A percentile compares a stretch with the other conserved stretches of the same genome.
Conservation (phyloP, 2,888 invertebrate species). For the Apotomis betuletana region DNA sequence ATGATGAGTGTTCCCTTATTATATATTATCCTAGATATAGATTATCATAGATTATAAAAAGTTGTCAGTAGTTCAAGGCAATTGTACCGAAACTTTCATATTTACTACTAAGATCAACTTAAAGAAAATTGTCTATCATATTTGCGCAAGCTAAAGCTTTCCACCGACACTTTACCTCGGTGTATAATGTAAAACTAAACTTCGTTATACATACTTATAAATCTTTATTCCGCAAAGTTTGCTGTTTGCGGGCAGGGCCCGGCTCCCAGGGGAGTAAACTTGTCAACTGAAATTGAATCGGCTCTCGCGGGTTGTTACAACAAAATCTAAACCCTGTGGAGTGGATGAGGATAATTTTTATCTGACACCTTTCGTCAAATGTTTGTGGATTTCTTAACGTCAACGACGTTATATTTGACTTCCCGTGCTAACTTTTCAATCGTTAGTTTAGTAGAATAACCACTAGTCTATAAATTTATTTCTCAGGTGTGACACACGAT, state of each 20-base stretch:
- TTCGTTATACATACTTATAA: conserved; percentile 4
- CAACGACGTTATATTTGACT: too few species aligned
- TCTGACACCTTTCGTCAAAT: background rate
- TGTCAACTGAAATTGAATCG: conserved; percentile 29
- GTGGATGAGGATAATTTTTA: background rate
- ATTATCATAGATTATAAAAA: too few species aligned
- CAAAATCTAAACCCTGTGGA: conserved; percentile 1
- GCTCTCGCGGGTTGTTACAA: conserved; percentile 16
- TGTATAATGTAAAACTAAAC: background rate
- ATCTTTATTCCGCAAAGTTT: conserved; percentile 18
- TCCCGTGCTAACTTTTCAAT: too few species aligned
- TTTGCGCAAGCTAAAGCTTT: background rate
- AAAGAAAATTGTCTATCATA: background rate
- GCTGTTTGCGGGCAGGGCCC: conserved; percentile 1
- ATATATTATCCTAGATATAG: too few species aligned
- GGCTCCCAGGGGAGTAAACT: conserved; percentile 17
- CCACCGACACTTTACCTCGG: background rate
- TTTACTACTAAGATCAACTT: too few species aligned
- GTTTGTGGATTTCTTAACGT: too few species aligned
- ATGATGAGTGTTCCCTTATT: too few species aligned
- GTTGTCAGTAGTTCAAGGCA: too few species aligned
- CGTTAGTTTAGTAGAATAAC: too few species aligned
- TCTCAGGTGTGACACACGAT: too few species aligned
- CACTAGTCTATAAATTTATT: too few species aligned
- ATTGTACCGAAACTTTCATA: too few species aligned